Percentiles rank a stretch among this genome's conserved stretches.
Evolutionary conservation across 30 jellyfish, hydroid and myxozoan species (phyloP).

Genomic region (Chrysaora quinquecirrha): DNA sequence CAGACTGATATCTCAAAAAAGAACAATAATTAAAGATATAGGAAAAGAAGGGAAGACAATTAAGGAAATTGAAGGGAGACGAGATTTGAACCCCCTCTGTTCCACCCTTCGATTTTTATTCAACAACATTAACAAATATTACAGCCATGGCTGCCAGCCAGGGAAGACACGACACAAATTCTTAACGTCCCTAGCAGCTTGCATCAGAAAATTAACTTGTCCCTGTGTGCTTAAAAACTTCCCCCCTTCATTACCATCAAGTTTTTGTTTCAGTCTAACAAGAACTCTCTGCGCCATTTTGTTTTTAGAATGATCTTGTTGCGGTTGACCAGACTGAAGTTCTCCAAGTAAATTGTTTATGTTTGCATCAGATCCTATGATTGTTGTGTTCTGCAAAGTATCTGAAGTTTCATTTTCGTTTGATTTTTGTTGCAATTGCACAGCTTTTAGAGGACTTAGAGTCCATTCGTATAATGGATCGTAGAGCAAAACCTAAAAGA

Average conservation of each 20-base stretch:
- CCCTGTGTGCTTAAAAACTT: constrained; percentile 86
- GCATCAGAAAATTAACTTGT: constrained; percentile 87
- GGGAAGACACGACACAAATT: constrained; percentile 87
- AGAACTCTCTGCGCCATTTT: constrained; percentile 96
- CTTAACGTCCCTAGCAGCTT: constrained; percentile 81
- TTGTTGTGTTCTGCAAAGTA: constrained; percentile 23
- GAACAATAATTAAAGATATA: too few relatives aligned
- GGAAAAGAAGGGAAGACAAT: too few relatives aligned
- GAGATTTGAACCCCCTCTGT: too few relatives aligned
- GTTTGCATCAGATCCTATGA: constrained; percentile 33
- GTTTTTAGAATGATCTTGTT: constrained; percentile 56
- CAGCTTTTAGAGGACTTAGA: constrained; percentile 78
- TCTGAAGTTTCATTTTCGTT: constrained; percentile 43
- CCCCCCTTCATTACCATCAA: constrained; percentile 89
- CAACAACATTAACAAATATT: too few relatives aligned
- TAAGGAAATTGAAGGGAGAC: too few relatives aligned
- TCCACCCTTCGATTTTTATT: too few relatives aligned
- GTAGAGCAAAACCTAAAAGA: constrained; percentile 85
- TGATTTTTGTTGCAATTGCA: constrained; percentile 64
- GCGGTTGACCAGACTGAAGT: constrained; percentile 58
- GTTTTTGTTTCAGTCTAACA: constrained; percentile 78
- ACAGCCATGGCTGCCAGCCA: constrained; percentile 99
- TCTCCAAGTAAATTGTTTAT: constrained; percentile 43
- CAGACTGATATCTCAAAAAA: too few relatives aligned
- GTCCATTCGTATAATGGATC: constrained; percentile 97